phyloP scores from a whole-genome alignment of 2,888 invertebrate species.

The Sphinx pinastri region DNA sequence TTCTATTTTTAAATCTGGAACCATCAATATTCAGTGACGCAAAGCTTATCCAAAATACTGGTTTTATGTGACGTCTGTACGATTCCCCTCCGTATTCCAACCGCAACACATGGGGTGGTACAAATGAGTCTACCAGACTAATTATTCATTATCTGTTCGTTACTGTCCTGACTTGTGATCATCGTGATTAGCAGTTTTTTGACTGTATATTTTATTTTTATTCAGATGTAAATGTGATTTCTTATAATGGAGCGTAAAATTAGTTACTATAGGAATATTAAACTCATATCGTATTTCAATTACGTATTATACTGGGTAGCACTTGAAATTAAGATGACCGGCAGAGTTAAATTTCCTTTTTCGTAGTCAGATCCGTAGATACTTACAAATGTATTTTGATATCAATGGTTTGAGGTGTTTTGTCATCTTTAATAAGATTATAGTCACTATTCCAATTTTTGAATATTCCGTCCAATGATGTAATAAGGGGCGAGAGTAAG shows the following conservation, averaged over 20 bases:
- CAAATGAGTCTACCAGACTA: conserved; percentile 27
- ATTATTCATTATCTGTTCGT: conserved; percentile 26
- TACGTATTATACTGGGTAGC: too few species aligned
- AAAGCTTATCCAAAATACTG: conserved; percentile 25
- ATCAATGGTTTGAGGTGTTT: too few species aligned
- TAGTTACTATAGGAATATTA: too few species aligned
- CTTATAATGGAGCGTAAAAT: too few species aligned
- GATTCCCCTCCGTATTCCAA: conserved; percentile 26
- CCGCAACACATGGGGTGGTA: conserved; percentile 25
- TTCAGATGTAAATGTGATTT: too few species aligned
- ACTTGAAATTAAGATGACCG: too few species aligned
- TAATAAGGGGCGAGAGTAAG: background rate
- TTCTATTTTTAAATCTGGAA: background rate
- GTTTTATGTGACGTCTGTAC: conserved; percentile 21
- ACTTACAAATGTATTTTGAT: too few species aligned
- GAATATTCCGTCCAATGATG: background rate
- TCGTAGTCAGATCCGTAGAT: too few species aligned
- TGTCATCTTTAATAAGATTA: too few species aligned
- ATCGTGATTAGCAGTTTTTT: conserved; percentile 1
- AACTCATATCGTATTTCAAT: too few species aligned
- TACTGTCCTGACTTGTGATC: conserved; percentile 8
- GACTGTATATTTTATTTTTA: background rate
- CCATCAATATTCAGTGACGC: background rate
- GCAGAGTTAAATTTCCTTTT: too few species aligned
- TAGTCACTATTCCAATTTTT: too few species aligned